Conservation (phyloP, 2,113 vertebrate species). For the Helogale parvula region DNA sequence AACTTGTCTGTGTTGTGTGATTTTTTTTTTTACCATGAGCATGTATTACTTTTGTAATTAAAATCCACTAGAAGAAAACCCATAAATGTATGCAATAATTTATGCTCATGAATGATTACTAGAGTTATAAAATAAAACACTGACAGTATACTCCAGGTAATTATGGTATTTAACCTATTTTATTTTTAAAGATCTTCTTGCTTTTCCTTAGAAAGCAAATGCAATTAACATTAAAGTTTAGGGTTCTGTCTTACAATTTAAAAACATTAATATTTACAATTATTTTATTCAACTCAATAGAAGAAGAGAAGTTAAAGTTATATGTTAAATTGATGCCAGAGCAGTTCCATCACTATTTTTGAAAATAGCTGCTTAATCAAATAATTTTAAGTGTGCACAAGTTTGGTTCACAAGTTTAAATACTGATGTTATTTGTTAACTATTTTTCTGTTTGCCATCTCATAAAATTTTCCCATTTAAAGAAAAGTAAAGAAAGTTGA, state of each 20-base stretch:
- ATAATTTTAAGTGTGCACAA: background rate
- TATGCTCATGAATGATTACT: background rate
- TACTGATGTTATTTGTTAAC: background rate
- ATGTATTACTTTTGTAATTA: background rate
- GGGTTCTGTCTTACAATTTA: background rate
- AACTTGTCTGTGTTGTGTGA: background rate
- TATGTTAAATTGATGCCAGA: background rate
- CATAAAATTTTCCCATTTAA: background rate
- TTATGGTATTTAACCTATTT: background rate
- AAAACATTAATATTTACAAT: background rate
- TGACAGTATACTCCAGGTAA: background rate
- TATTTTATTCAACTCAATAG: background rate
- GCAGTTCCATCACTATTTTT: background rate
- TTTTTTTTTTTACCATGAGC: background rate
- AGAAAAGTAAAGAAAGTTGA: constrained; percentile 52
- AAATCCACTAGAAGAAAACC: background rate
- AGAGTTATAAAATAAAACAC: background rate
- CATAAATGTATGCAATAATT: background rate
- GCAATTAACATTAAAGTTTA: background rate
- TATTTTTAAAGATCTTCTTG: background rate
- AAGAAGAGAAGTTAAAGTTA: background rate
- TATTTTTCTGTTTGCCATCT: background rate
- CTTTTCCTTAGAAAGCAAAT: background rate
- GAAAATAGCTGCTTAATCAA: background rate
- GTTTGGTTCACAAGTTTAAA: background rate